phyloP scores from a whole-genome alignment of 2,888 invertebrate genomes.

The Dryococelus australis region DNA sequence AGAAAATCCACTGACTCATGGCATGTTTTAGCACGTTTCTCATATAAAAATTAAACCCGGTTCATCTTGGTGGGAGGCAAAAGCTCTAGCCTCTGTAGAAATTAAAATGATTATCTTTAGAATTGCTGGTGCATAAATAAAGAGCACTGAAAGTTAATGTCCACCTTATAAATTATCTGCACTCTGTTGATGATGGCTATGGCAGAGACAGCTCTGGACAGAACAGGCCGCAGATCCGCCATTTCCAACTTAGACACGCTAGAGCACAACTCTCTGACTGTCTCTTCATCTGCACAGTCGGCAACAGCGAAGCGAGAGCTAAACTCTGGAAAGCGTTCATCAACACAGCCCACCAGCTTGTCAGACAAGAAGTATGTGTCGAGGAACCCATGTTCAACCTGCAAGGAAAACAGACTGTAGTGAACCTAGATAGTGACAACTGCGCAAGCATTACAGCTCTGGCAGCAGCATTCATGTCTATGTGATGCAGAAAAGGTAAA shows the following conservation, averaged over 20 bases:
- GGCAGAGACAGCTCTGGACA: neutral
- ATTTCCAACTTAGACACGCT: neutral
- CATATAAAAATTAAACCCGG: too few species aligned
- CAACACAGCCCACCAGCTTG: constrained; percentile 60
- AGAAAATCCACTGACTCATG: too few species aligned
- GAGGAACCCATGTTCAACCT: neutral
- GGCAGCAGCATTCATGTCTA: too few species aligned
- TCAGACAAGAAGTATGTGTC: constrained; percentile 37
- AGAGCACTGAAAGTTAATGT: too few species aligned
- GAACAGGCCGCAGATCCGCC: neutral
- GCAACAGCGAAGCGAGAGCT: constrained; percentile 44
- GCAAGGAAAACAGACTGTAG: neutral
- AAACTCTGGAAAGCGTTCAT: constrained; percentile 58
- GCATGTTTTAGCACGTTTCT: too few species aligned
- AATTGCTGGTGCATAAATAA: too few species aligned
- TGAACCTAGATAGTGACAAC: too few species aligned
- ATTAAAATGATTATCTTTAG: too few species aligned
- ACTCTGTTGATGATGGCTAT: neutral
- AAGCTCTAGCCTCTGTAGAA: too few species aligned
- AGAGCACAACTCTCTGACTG: neutral
- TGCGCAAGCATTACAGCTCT: too few species aligned
- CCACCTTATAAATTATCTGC: neutral
- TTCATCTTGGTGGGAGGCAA: too few species aligned
- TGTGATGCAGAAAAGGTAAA: too few species aligned
- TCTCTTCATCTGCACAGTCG: neutral